Conservation (phyloP, 2,113 vertebrate genomes). For the Carassius gibelio region DNA sequence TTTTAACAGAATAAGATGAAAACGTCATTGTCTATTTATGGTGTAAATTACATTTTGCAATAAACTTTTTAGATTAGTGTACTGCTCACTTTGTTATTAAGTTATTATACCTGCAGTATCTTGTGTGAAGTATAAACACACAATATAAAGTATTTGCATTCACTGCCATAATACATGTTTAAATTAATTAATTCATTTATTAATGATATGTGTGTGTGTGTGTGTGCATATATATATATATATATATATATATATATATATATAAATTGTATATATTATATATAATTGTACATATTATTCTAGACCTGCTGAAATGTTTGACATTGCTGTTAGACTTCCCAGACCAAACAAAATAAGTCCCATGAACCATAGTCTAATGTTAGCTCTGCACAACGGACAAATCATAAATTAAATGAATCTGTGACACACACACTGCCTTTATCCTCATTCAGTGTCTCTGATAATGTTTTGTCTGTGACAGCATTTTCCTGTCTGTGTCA, state of each 20-base stretch:
- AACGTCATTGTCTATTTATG: not conserved
- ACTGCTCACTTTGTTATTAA: not conserved
- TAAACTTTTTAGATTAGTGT: not conserved
- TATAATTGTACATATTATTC: too few species aligned
- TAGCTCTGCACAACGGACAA: not conserved
- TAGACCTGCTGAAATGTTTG: not conserved
- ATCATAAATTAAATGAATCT: not conserved
- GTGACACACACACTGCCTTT: conserved; percentile 16
- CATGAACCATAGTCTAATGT: not conserved
- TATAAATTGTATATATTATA: too few species aligned
- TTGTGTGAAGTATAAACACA: too few species aligned
- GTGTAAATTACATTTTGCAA: not conserved
- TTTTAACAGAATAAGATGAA: not conserved
- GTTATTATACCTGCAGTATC: not conserved
- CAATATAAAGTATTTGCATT: too few species aligned
- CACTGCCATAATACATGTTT: too few species aligned
- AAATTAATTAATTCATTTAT: too few species aligned
- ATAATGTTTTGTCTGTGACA: not conserved
- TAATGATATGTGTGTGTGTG: not conserved
- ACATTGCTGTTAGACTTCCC: not conserved
- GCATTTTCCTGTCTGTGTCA: conserved; percentile 25
- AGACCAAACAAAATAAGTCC: not conserved
- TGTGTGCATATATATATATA: too few species aligned
- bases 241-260: too few species aligned
- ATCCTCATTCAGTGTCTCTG: not conserved